phyloP scores from a whole-genome alignment of 2,797 vertebrate species.

The Lindbergichthys nudifrons region DNA sequence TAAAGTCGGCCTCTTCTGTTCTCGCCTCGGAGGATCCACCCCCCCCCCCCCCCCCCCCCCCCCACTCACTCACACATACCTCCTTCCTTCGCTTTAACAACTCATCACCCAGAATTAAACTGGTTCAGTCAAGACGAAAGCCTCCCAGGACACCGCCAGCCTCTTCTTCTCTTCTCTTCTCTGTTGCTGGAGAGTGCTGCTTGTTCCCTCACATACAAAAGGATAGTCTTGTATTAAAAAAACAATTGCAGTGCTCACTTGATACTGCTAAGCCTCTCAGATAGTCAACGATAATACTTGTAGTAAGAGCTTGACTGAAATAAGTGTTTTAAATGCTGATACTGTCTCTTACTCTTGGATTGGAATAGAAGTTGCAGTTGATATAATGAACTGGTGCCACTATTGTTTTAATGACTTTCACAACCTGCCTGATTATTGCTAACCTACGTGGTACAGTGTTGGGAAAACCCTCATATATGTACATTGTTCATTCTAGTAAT shows the following conservation, averaged over 20 bases:
- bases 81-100: constrained; percentile 25
- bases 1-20: constrained; percentile 64
- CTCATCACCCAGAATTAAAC: constrained; percentile 71
- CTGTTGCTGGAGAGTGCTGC: background rate
- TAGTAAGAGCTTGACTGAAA: background rate
- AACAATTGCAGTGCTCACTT: background rate
- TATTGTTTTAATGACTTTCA: background rate
- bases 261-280: background rate
- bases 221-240: background rate
- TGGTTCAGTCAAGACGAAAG: constrained; percentile 65
- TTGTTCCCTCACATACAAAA: background rate
- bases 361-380: too few species aligned
- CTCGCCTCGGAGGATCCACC: constrained; percentile 63
- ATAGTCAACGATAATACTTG: background rate
- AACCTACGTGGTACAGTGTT: background rate
- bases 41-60: constrained; percentile 1
- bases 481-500: background rate
- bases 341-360: background rate
- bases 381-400: background rate
- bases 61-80: background rate
- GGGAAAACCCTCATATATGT: too few species aligned
- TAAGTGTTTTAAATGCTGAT: background rate
- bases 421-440: background rate
- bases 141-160: constrained; percentile 41
- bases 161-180: background rate